Base-by-base conservation (phyloP, 2,888 invertebrate genomes). In the Monochamus alternatus region DNA sequence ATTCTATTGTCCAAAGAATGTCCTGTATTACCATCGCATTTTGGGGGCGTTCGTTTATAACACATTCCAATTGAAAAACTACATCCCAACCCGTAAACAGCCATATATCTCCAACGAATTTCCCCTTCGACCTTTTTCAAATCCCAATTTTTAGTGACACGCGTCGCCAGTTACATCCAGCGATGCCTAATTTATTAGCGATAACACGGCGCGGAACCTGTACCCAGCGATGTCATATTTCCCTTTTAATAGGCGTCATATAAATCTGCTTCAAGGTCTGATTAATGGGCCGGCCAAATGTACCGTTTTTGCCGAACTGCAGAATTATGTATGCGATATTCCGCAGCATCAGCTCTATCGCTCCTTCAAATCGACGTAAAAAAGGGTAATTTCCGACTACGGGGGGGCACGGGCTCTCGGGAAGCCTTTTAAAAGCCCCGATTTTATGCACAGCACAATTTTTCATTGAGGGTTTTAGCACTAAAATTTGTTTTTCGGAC, bases 221-320 rank as follows among this genome's bases (percentile, higher is more conserved):
- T 52, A 62, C 62, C 12, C 64, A 55, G 32, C 30, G 63, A 55
- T 52, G 64, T 55, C 55, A 59, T 59, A 74, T 74, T 62, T 74
- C 44, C 68, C 38, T 51, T 74, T 74, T 68, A 74, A 68, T 74
- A 74, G 31, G 68, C 68, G 51, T 65, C 74, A 65, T 58, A 74
- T 74, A 64, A 67, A 74, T 68, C 68, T 68, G 65, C 60, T 52
- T 43, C 63, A 32, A 74, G 59, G 52, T 30, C 67, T 64, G 72
- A 72, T 72, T 72, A 72, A 72, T 72, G 70, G 51, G 30, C 38
- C 14, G n/a, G 38, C 55, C 44, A 38, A 58, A 69, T 31, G 55
- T n/a, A n/a, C 38, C 52, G 32, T 52, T 72, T 72, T 73, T 43
- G 72, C 72, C 44, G 31, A 14, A 58, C 58, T 55, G 73, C 66